These are phyloP conservation scores for Coluber constrictor DNA, from an alignment of 2,797 vertebrate genomes.

Conservation along the genomic window DNA sequence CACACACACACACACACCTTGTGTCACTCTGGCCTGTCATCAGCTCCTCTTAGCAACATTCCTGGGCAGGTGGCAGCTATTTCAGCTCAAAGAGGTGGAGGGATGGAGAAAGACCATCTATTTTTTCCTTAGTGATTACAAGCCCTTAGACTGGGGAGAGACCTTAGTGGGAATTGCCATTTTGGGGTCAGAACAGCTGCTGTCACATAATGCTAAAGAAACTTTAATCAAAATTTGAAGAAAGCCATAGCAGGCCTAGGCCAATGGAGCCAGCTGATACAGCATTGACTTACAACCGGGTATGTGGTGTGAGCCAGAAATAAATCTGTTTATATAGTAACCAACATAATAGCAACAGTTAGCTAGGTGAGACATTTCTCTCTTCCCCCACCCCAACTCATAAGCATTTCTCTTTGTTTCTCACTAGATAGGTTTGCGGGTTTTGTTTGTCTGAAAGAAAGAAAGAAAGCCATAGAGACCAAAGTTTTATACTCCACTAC, in stretches of 20 bases:
- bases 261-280: constrained; percentile 10
- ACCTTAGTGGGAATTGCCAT: constrained; percentile 17
- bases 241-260: not conserved
- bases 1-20: not conserved
- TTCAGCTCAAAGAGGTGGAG: not conserved
- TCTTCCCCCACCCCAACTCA: not conserved
- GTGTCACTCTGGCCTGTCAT: not conserved
- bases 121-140: not conserved
- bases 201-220: constrained; percentile 29
- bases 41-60: constrained; percentile 11
- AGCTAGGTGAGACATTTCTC: not conserved
- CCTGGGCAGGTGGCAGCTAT: constrained; percentile 36
- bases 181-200: constrained; percentile 60
- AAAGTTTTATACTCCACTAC: not conserved
- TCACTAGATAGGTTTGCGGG: not conserved
- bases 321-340: constrained; percentile 76
- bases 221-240: not conserved
- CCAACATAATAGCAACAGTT: constrained; percentile 68
- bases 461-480: not conserved
- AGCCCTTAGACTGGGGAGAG: constrained; percentile 7
- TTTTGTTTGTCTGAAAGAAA: not conserved
- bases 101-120: not conserved
- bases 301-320: constrained; percentile 62
- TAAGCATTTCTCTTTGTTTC: not conserved
- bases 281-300: constrained; percentile 47